phyloP scores from a whole-genome alignment of 1,140 invertebrate genomes.

The Copidosoma floridanum region DNA sequence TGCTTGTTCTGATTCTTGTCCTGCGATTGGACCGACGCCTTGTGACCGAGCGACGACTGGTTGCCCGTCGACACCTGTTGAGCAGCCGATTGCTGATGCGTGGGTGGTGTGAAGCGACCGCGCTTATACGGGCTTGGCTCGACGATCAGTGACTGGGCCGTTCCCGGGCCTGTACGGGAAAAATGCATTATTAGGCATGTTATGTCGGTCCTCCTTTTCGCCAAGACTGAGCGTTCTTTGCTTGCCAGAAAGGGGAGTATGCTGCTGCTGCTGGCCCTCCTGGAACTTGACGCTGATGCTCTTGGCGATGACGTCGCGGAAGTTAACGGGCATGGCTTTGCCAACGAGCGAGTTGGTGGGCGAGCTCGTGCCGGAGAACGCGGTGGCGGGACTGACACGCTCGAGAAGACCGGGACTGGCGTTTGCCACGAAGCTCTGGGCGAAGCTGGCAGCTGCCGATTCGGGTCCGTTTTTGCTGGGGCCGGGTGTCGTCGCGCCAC shows the following conservation, averaged over 20 bases:
- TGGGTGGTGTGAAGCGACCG: conserved; percentile 59
- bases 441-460: conserved; percentile 50
- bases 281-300: conserved; percentile 87
- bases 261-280: conserved; percentile 64
- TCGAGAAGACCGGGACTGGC: conserved; percentile 52
- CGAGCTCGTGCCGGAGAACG: conserved; percentile 52
- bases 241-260: too few relatives aligned
- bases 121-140: conserved; percentile 58
- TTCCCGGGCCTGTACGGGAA: conserved; percentile 1
- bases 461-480: conserved; percentile 64
- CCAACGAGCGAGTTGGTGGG: conserved; percentile 53
- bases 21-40: conserved; percentile 43
- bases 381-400: conserved; percentile 49
- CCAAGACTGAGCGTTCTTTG: not conserved
- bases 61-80: conserved; percentile 32
- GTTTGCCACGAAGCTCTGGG: conserved; percentile 40
- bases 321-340: conserved; percentile 60
- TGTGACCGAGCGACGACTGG: conserved; percentile 35
- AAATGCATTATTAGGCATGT: not conserved
- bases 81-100: conserved; percentile 35
- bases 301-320: conserved; percentile 81
- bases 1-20: conserved; percentile 45
- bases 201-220: not conserved
- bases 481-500: too few relatives aligned
- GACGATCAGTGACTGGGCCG: conserved; percentile 45